phyloP scores from a whole-genome alignment of 2,888 invertebrate species.

The Athalia rosae region DNA sequence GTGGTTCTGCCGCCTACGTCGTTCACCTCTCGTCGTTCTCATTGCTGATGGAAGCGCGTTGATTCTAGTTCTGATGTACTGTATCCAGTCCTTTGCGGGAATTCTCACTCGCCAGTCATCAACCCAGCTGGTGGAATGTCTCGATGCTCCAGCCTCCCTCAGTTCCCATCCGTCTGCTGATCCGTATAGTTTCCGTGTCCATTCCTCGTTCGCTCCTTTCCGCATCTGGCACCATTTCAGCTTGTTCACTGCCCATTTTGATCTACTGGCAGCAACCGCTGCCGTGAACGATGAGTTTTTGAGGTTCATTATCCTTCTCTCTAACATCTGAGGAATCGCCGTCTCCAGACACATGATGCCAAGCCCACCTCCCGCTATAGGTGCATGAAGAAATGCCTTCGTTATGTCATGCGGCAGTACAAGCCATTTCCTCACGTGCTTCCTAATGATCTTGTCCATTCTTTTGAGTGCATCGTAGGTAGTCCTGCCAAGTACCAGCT shows the following conservation, averaged over 20 bases:
- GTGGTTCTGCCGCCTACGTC: slow-evolving; percentile 17
- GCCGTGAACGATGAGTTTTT: no score
- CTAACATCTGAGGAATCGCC: background rate
- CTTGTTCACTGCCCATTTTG: no score
- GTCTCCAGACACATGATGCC: slow-evolving; percentile 52
- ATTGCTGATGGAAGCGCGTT: slow-evolving; percentile 59
- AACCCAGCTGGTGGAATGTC: slow-evolving; percentile 45
- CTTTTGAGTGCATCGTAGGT: slow-evolving; percentile 53
- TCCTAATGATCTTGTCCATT: slow-evolving; percentile 62
- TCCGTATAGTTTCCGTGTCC: no score
- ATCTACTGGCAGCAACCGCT: no score
- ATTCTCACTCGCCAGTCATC: slow-evolving; percentile 50
- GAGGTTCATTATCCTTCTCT: background rate
- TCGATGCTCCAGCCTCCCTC: background rate
- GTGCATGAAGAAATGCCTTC: slow-evolving; percentile 61
- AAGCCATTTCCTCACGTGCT: slow-evolving; percentile 58
- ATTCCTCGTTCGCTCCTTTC: slow-evolving; percentile 3
- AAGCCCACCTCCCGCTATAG: slow-evolving; percentile 55
- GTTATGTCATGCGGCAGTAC: slow-evolving; percentile 63
- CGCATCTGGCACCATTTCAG: background rate
- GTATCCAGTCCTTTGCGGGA: slow-evolving; percentile 60
- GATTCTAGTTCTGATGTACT: slow-evolving; percentile 60
- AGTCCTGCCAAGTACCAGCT: slow-evolving; percentile 61
- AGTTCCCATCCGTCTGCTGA: no score
- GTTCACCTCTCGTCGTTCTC: slow-evolving; percentile 53